Base-by-base conservation (phyloP, 64 coral and sea anemone species). In the Acropora tenuis region DNA sequence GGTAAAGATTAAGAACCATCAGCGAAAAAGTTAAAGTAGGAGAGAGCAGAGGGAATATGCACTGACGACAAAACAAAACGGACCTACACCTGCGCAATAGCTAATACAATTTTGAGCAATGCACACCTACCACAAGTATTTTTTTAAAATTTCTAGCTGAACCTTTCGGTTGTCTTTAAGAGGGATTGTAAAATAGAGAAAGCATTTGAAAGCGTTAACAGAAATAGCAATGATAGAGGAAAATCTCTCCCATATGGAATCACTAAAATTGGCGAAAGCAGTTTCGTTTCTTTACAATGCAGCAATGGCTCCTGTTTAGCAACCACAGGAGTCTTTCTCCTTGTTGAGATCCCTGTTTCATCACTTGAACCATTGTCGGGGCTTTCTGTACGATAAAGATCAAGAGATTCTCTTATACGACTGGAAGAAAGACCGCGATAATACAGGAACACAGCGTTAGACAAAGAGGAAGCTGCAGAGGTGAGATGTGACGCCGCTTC, bases 371-470 rank as follows among this genome's bases (percentile, higher is more conserved):
- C 86, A 5, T 8, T 87, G 13, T 78, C 76, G 16, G 67, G 67
- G 41, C 78, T 78, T 13, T 88, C 83, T 76, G 17, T 82, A 17
- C 80, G 85, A 65, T 81, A 74, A 89, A 89, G 88, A 72, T 90
- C 94, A 96, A 10, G 80, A 77, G 45, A 78, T 50, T 11, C 63
- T 73, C 79, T 86, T 84, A 30, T 30, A 30, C 90, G 72, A 79
- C 12, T 86, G 7, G 76, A 71, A 58, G 86, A 96, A 49, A 92
- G 90, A 17, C 80, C 90, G 18, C 91, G 73, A 76, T 92, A 89
- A 43, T 43, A 80, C 48, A 78, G 76, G 20, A 86, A 90, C 86
- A 88, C n/a, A n/a, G 72, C 44, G 30, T 52, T 50, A 78, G 50
- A 88, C 48, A 18, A 49, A 30, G 86, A 88, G 3, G 43, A 10